Evolutionary conservation across 2,797 vertebrate species (phyloP).

Genomic region (Hyperoplus immaculatus): DNA sequence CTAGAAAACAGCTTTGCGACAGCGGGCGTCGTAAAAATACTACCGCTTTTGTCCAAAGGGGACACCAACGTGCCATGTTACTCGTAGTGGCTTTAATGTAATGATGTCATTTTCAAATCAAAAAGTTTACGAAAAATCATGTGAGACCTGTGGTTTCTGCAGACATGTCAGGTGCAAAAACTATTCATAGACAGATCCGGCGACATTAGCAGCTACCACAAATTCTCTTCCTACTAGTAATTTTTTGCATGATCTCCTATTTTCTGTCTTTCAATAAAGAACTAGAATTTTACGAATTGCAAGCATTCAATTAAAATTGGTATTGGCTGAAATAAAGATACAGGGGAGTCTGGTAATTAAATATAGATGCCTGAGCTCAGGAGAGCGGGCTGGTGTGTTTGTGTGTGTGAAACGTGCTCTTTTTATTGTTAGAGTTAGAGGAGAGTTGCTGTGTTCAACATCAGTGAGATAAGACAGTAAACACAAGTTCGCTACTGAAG

Average conservation of each 20-base stretch:
- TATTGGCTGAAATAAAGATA: slow-evolving; percentile 39
- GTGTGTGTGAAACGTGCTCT: slow-evolving; percentile 32
- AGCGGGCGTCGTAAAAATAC: too few relatives aligned
- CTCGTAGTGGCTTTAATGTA: too few relatives aligned
- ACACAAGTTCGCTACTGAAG: slow-evolving; percentile 36
- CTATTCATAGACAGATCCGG: background rate
- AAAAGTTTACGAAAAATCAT: background rate
- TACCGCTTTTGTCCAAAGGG: too few relatives aligned
- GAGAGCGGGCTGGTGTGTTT: slow-evolving; percentile 34
- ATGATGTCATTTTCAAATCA: background rate
- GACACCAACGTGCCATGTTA: too few relatives aligned
- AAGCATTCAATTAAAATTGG: slow-evolving; percentile 15
- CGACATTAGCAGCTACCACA: background rate
- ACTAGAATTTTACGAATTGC: slow-evolving; percentile 18
- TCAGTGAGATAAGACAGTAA: slow-evolving; percentile 56
- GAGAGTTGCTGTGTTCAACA: slow-evolving; percentile 47
- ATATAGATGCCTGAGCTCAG: slow-evolving; percentile 64
- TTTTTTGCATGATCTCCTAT: background rate
- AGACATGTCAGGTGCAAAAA: background rate
- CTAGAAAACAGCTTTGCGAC: too few relatives aligned
- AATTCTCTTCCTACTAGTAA: background rate
- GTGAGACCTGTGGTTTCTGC: background rate
- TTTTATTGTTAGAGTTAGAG: slow-evolving; percentile 49
- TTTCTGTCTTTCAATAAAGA: background rate
- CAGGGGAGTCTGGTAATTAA: slow-evolving; percentile 57